Base-by-base conservation (phyloP, 2,113 vertebrate genomes). In the Gadus chalcogrammus region DNA sequence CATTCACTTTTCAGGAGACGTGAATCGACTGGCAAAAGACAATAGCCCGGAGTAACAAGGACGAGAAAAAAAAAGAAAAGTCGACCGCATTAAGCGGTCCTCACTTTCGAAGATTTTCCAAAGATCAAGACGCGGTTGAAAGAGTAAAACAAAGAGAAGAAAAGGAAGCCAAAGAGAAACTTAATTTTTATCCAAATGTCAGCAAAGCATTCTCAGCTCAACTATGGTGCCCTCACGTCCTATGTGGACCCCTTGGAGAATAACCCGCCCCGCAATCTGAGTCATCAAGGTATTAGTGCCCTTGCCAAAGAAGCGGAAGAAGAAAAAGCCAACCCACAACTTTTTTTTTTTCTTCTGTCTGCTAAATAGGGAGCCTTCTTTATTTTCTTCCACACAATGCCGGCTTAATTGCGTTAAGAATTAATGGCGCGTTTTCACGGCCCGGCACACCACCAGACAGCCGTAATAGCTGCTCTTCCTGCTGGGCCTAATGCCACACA, bases 381-480 rank as follows among this genome's bases (percentile, higher is more conserved):
- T 94, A 95, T 96, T 95, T 95, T 94, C 91, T 95, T 95, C 93
- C 94, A 93, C 92, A 91, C 93, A 91, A 95, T 89, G 91, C 93
- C 6, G 60, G 88, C 91, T 94, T 96, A 96, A 97, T 97, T 97
- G 93, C 93, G 92, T 95, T 94, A 94, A 93, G 93, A 95, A 94
- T 94, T 94, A 97, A 96, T 95, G 94, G 93, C 88, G 88, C 93
- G 88, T 93, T 96, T 95, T 94, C 91, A 93, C 92, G 90, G 93
- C 94, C 94, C 93, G 93, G 91, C 93, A 94, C 92, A 92, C 94
- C 93, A 94, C 94, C 92, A 94, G 94, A 94, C 93, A 92, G 92
- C 90, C 88, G 93, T 92, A 93, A 92, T 93, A 48, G 90, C 90
- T 87, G 91, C 94, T 94, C 94, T 93, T 95, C 92, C 94, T 95